phyloP scores from a whole-genome alignment of 2,113 vertebrate genomes.

The Osmerus eperlanus region DNA sequence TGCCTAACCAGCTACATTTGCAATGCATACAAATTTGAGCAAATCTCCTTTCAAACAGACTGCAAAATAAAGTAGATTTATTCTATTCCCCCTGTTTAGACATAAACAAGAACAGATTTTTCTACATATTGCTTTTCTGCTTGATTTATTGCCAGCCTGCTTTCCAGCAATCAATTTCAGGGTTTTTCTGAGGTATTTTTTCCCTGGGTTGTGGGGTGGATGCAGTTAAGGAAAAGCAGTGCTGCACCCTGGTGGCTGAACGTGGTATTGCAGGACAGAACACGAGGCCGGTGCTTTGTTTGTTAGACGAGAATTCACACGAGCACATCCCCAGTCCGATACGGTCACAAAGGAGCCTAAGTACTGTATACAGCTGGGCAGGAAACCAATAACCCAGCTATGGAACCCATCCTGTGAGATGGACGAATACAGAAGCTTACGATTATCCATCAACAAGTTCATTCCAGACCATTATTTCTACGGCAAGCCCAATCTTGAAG shows the following conservation, averaged over 20 bases:
- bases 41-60: conserved; percentile 72
- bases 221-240: conserved; percentile 78
- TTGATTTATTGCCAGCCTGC: conserved; percentile 73
- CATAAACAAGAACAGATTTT: conserved; percentile 71
- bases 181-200: conserved; percentile 48
- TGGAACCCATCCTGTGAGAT: background rate
- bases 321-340: no score
- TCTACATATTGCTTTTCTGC: conserved; percentile 67
- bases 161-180: conserved; percentile 69
- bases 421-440: background rate
- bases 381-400: background rate
- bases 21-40: conserved; percentile 63
- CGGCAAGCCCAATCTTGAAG: background rate
- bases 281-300: conserved; percentile 9
- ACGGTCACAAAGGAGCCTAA: background rate
- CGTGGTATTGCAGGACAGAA: conserved; percentile 37
- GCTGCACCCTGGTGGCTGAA: conserved; percentile 87
- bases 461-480: conserved; percentile 1
- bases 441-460: background rate
- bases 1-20: conserved; percentile 49
- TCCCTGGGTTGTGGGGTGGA: background rate
- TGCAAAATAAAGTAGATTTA: conserved; percentile 72
- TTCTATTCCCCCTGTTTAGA: conserved; percentile 74
- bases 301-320: background rate
- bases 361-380: background rate